Conservation (phyloP, 2,797 vertebrate genomes). For the Pyrocephalus nanus region DNA sequence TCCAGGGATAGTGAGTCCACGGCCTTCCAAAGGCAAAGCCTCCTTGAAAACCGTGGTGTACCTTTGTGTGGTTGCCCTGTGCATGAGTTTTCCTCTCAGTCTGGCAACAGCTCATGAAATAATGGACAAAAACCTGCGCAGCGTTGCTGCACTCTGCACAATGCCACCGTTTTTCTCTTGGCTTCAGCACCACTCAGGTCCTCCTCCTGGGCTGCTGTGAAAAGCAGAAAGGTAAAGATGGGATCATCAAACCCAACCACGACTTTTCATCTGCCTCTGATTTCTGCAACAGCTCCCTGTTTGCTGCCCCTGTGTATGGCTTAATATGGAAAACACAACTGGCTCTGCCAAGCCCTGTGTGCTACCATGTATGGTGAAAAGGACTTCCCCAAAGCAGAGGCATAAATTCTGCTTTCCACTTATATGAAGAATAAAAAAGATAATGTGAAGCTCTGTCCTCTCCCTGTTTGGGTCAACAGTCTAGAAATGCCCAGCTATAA, state of each 20-base stretch:
- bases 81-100: background rate
- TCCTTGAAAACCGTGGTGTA: background rate
- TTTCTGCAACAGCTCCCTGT: conserved; percentile 36
- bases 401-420: conserved; percentile 56
- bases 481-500: conserved; percentile 44
- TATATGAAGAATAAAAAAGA: conserved; percentile 56
- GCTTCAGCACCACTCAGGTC: background rate
- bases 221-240: background rate
- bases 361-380: conserved; percentile 77
- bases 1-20: rapidly evolving
- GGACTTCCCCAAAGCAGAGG: conserved; percentile 46
- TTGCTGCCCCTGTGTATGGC: conserved; percentile 69
- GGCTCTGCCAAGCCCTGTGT: conserved; percentile 43
- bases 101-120: background rate
- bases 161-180: background rate
- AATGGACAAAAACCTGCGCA: background rate
- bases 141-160: background rate
- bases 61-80: background rate
- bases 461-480: conserved; percentile 28
- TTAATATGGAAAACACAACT: conserved; percentile 78
- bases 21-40: background rate
- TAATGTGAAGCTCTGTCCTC: conserved; percentile 14
- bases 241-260: rapidly evolving
- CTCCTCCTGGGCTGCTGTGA: background rate
- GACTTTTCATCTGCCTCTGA: background rate